Base-by-base conservation (phyloP, 2,888 invertebrate genomes). In the Charanyca ferruginea region DNA sequence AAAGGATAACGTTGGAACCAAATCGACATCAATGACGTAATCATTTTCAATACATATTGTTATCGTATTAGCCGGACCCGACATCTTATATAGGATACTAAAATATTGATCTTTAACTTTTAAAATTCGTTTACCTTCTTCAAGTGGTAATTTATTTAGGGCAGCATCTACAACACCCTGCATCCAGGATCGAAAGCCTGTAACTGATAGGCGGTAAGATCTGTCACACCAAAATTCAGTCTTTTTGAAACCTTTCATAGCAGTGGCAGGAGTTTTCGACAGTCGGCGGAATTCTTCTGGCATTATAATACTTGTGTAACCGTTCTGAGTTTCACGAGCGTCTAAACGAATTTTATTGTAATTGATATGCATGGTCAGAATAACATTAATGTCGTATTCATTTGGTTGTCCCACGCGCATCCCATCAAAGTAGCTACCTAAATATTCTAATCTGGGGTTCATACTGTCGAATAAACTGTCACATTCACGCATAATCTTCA, bases 371-470 rank as follows among this genome's bases (percentile, higher is more conserved):
- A 92, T 71, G 23, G 82, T 89, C 13, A 92, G 75, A 57, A 90
- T 84, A 9, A 92, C 81, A 68, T 92, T 92, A 20, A 92, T 87
- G 68, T 92, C 92, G 58, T 89, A 92, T 77, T 92, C 92, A 13
- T 87, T 91, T 6, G 92, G 90, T 47, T 89, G 83, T 1, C 92
- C 91, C 18, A 92, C 90, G 8, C 92, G 88, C 20, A 92, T 72
- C 35, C 91, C 88, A 60, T 92, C 92, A 66, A 87, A 92, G 70
- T 91, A 92, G 66, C 92, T 92, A 3, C 92, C 92, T 55, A 92
- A 84, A 68, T 88, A 92, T 73, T 88, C 90, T 23, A 92, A 75
- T 63, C 79, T 89, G 7, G 92, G 92, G 55, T 87, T 90, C 85
- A 92, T 85, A 58, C 83, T 89, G 22, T 80, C 60, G 62, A 92